These are phyloP conservation scores for Cyprinodon brontotheroides DNA, from an alignment of 2,113 vertebrate genomes.

Conservation along the genomic window DNA sequence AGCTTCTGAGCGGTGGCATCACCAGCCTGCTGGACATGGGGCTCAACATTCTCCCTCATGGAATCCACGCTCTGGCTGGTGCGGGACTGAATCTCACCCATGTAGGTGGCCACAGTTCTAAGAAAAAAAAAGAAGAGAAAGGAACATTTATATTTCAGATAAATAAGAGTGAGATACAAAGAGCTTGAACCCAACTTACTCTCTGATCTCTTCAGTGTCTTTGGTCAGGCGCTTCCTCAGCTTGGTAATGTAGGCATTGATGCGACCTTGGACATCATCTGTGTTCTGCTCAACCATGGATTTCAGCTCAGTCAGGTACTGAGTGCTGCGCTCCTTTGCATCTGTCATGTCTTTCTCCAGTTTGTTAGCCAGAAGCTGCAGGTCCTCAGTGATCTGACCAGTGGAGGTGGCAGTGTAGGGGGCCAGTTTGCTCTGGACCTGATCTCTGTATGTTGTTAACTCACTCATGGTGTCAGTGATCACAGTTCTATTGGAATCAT, in stretches of 20 bases:
- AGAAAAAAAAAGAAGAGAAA: background rate
- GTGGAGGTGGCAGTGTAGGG: slow-evolving; percentile 68
- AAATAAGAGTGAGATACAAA: background rate
- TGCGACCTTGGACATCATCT: slow-evolving; percentile 68
- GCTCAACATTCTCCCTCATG: slow-evolving; percentile 66
- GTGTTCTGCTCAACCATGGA: slow-evolving; percentile 78
- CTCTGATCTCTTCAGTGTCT: slow-evolving; percentile 78
- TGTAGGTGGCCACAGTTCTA: slow-evolving; percentile 75
- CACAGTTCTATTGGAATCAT: slow-evolving; percentile 73
- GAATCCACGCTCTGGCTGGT: slow-evolving; percentile 68
- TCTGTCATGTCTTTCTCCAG: slow-evolving; percentile 82
- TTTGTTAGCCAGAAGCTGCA: slow-evolving; percentile 73
- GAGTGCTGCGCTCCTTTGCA: slow-evolving; percentile 72
- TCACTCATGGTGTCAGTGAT: slow-evolving; percentile 82
- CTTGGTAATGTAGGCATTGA: slow-evolving; percentile 76
- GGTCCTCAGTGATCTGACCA: slow-evolving; percentile 68
- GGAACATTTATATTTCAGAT: slow-evolving; percentile 3
- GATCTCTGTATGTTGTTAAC: slow-evolving; percentile 68
- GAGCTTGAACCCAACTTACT: slow-evolving; percentile 54
- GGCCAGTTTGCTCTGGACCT: slow-evolving; percentile 69
- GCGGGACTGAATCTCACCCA: slow-evolving; percentile 76
- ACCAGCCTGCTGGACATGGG: slow-evolving; percentile 65
- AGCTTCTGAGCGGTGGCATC: slow-evolving; percentile 68
- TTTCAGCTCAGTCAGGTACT: slow-evolving; percentile 79
- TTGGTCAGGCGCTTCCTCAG: slow-evolving; percentile 83